A percentile compares a stretch with the other conserved stretches of the same genome.
phyloP scores from a whole-genome alignment of 1,140 invertebrate species.

The Bombus haemorrhoidalis region DNA sequence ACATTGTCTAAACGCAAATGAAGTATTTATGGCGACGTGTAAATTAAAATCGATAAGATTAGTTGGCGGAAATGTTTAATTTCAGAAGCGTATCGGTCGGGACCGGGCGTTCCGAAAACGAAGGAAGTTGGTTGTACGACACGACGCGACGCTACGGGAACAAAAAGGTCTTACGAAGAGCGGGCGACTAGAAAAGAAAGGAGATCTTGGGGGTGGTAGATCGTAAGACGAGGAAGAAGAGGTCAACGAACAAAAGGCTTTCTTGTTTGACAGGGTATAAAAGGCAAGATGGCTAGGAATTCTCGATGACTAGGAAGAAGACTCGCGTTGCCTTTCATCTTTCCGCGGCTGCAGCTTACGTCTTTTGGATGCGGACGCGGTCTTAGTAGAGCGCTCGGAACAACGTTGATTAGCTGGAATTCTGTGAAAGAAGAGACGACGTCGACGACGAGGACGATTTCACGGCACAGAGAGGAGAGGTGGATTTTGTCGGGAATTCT shows the following conservation, averaged over 20 bases:
- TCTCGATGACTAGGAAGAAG: slow-evolving; percentile 60
- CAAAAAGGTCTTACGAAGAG: background rate
- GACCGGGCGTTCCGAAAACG: background rate
- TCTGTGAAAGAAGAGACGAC: slow-evolving; percentile 49
- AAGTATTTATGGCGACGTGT: no score
- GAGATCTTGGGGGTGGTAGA: background rate
- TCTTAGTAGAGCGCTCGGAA: slow-evolving; percentile 32
- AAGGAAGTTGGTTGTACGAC: background rate
- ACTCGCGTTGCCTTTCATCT: slow-evolving; percentile 58
- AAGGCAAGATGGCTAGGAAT: slow-evolving; percentile 49
- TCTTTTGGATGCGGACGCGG: slow-evolving; percentile 37
- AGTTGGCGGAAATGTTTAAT: no score
- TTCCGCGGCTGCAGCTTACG: slow-evolving; percentile 37
- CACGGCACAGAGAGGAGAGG: slow-evolving; percentile 14
- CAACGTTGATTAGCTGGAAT: slow-evolving; percentile 62
- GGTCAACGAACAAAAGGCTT: slow-evolving; percentile 38
- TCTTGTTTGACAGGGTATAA: slow-evolving; percentile 44
- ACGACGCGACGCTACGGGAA: background rate
- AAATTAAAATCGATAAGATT: no score
- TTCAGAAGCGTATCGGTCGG: no score
- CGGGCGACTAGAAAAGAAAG: background rate
- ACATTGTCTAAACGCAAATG: background rate
- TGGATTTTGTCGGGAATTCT: slow-evolving; percentile 33
- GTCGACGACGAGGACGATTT: background rate
- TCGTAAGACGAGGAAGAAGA: slow-evolving; percentile 46